Base-by-base conservation (phyloP, 2,113 vertebrate genomes). In the Datnioides undecimradiatus region DNA sequence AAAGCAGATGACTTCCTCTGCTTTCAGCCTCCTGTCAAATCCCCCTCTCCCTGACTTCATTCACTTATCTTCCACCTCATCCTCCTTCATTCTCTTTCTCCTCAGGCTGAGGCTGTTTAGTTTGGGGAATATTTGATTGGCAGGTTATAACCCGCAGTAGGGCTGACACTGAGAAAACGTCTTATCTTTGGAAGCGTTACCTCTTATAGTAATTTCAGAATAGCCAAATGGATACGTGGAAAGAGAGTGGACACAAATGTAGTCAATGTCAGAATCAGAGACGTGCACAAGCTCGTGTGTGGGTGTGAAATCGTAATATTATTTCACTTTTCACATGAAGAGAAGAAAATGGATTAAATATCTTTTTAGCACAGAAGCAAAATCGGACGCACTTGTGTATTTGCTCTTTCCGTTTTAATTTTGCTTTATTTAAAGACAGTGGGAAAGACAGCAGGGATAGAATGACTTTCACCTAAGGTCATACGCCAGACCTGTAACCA, bases 61-160 rank as follows among this genome's bases (percentile, higher is more conserved):
- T 86, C 64, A 72, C 31, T 79, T 78, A 85, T 89, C 73, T 74
- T 34, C 54, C 2, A 21, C 48, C 29, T 82, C 58, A 74, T 78
- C 41, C 2, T 76, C 48, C 60, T 85, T 68, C 67, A 29, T 68
- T 79, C 17, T 43, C 48, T 48, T 57, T 77, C 77, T 58, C 81
- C 63, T 63, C 57, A 62, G 79, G 65, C 76, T 45, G 23, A 69
- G 19, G 76, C 45, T 67, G 45, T 88, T 79, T 69, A 63, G 73
- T 83, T 75, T 71, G 52, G 82, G 64, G 31, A 73, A 60, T 76
- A 59, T 82, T 80, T 87, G 82, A 90, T 87, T 88, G 90, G 68
- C 88, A 75, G 80, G 60, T 62, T 84, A 25, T 80, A 87, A 79
- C 29, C 72, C 36, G 6, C 79, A 73, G 75, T 36, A 43, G 41